Evolutionary conservation across 2,888 invertebrate species (phyloP), one percentile per base, ranked within the genome.

Genomic region (Leptopterna dolabrata): DNA sequence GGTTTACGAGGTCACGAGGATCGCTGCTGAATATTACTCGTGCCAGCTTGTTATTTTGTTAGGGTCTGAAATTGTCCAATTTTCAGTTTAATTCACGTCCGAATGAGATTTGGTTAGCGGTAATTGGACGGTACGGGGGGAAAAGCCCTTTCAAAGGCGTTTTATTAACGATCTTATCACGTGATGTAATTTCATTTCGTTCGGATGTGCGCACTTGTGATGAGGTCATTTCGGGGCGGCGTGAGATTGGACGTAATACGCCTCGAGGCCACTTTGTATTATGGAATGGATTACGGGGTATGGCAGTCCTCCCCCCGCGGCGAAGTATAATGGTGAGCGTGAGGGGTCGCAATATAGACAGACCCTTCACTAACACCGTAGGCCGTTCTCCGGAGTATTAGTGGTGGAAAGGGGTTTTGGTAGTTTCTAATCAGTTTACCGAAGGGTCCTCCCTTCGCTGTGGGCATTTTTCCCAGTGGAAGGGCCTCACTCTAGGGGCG

Each of bases 401-500:
- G 36, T 6, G 73, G 73, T 14, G n/a, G 51, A 24, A 73, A 30
- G 36, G 73, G 73, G 73, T 73, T 73, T 90, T 87, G 89, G 89
- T 89, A 89, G 89, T 88, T 89, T 81, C 90, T 82, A 88, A 86
- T 87, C 63, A 76, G 43, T 84, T 19, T 83, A 19, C 82, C 55
- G 78, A 78, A 55, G 71, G 55, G 73, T 87, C 83, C 76, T 43
- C 82, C 51, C 87, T 70, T 71, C 86, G n/a, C 87, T 43, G 27
- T 90, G 90, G 90, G 90, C 90, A 91, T 91, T 90, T 91, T 73
- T 73, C 73, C 30, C 36, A 0, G 41, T n/a, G 41, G 30, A 36
- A 7, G 24, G 11, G 7, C 63, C 63, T 14, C 73, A 1, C 36
- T 7, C 7, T 36, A 30, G 73, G 73, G 36, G 73, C 36, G 30